Evolutionary conservation across 2,113 vertebrate species (phyloP).

Genomic region (Notechis scutatus): DNA sequence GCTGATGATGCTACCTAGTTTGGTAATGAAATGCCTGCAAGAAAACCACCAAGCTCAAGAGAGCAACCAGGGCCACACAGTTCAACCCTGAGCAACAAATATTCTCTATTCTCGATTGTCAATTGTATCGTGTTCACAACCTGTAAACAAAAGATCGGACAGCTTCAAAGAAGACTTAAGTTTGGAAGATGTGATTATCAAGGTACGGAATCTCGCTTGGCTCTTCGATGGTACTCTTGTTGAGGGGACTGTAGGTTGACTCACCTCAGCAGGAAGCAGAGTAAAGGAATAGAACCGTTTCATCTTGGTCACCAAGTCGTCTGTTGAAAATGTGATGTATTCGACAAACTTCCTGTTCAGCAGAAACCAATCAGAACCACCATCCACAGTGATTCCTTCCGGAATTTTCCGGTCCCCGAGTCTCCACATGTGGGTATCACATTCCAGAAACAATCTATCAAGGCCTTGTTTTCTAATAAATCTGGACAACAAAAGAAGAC

Average conservation of each 20-base stretch:
- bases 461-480: slow-evolving; percentile 97
- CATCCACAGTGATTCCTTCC: slow-evolving; percentile 90
- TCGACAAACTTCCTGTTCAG: slow-evolving; percentile 93
- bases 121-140: not conserved
- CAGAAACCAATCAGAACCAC: slow-evolving; percentile 96
- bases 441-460: slow-evolving; percentile 94
- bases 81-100: not conserved
- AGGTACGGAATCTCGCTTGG: no score
- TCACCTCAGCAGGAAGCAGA: slow-evolving; percentile 92
- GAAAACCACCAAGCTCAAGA: not conserved
- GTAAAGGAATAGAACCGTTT: slow-evolving; percentile 95
- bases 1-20: no score
- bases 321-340: slow-evolving; percentile 89
- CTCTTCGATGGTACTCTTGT: rapidly evolving
- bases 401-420: slow-evolving; percentile 94
- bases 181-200: not conserved
- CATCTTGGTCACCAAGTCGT: slow-evolving; percentile 92
- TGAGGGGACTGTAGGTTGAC: not conserved
- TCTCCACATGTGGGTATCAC: slow-evolving; percentile 98
- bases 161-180: not conserved
- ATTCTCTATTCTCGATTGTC: not conserved
- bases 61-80: not conserved
- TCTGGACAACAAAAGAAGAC: slow-evolving; percentile 59
- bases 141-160: not conserved
- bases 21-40: not conserved